Conservation (phyloP, 2,888 invertebrate genomes). For the Pammene aurita region DNA sequence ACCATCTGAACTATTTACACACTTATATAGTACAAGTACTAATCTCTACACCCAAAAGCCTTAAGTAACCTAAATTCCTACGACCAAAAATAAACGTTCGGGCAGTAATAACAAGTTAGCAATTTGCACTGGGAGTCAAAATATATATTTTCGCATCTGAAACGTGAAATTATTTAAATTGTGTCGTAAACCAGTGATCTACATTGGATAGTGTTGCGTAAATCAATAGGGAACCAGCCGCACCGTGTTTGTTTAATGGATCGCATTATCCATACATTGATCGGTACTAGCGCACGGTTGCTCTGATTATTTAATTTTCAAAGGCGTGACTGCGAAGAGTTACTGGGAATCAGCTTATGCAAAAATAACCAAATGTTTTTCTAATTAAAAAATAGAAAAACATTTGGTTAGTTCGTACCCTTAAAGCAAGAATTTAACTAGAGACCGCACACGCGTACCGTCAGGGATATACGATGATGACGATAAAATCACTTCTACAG, state of each 20-base stretch:
- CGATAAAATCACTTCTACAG: too few relatives aligned
- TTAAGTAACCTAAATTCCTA: neutral
- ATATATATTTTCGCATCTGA: constrained; percentile 32
- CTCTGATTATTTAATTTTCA: constrained; percentile 53
- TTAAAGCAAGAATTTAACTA: too few relatives aligned
- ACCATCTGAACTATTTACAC: constrained; percentile 28
- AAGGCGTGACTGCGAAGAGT: constrained; percentile 48
- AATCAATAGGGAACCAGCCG: constrained; percentile 56
- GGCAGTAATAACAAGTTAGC: neutral
- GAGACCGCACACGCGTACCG: too few relatives aligned
- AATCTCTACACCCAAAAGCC: neutral
- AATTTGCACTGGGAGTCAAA: neutral
- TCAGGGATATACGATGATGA: too few relatives aligned
- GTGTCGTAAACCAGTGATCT: constrained; percentile 43
- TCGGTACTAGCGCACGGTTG: constrained; percentile 45
- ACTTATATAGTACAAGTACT: constrained; percentile 25
- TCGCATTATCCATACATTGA: constrained; percentile 54
- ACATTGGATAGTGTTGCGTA: constrained; percentile 47
- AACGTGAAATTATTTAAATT: constrained; percentile 43
- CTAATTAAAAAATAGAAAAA: too few relatives aligned
- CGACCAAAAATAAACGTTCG: constrained; percentile 15
- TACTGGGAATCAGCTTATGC: constrained; percentile 22
- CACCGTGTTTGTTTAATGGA: constrained; percentile 59
- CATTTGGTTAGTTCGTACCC: too few relatives aligned
- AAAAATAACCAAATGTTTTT: neutral